Evolutionary conservation across 2,113 vertebrate species (phyloP).

Genomic region (Acanthochromis polyacanthus): DNA sequence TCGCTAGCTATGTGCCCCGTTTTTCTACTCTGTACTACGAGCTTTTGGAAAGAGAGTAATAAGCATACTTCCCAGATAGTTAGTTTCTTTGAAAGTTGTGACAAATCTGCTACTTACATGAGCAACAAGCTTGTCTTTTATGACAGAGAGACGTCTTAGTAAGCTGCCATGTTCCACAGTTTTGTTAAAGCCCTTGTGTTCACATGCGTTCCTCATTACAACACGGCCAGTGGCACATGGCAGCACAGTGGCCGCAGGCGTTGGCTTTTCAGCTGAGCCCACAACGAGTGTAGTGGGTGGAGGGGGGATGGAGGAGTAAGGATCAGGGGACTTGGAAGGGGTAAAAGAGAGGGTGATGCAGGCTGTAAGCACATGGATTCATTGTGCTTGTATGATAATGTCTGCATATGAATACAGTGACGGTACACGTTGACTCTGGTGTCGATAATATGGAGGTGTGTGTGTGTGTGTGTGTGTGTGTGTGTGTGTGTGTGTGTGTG

Average conservation of each 20-base stretch:
- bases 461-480: constrained; percentile 45
- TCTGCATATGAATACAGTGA: constrained; percentile 70
- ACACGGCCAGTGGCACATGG: constrained; percentile 79
- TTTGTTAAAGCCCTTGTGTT: constrained; percentile 63
- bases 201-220: constrained; percentile 76
- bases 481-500: constrained; percentile 33
- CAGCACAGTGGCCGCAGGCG: constrained; percentile 75
- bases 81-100: constrained; percentile 10
- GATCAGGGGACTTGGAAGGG: constrained; percentile 34
- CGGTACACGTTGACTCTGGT: constrained; percentile 59
- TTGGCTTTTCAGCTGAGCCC: constrained; percentile 79
- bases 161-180: constrained; percentile 28
- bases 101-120: constrained; percentile 34
- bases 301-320: constrained; percentile 48
- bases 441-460: constrained; percentile 48
- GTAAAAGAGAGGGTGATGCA: constrained; percentile 47
- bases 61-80: constrained; percentile 7
- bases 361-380: constrained; percentile 49
- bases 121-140: constrained; percentile 28
- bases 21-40: neutral
- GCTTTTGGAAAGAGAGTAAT: constrained; percentile 5
- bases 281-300: constrained; percentile 70
- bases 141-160: constrained; percentile 28
- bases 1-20: neutral
- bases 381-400: constrained; percentile 55